Conservation (phyloP, 2,888 invertebrate genomes). For the Abrostola triplasia region DNA sequence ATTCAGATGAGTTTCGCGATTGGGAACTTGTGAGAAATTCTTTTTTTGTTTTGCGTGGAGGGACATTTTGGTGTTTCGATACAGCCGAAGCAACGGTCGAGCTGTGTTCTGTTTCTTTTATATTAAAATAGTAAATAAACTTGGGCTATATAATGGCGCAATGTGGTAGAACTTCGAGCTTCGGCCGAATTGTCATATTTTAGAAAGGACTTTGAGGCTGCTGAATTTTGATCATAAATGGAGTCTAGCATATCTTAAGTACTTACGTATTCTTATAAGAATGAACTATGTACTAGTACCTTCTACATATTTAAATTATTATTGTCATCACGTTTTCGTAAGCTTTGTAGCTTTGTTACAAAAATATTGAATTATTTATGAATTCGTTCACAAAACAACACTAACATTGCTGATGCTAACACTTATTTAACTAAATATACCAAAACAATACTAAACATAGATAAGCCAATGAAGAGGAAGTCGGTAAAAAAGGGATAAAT, state of each 20-base stretch:
- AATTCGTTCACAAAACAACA: too few species aligned
- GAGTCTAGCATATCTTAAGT: too few species aligned
- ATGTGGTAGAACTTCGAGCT: neutral
- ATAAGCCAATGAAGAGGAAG: neutral
- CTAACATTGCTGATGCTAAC: too few species aligned
- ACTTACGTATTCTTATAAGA: too few species aligned
- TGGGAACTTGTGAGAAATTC: slow-evolving; percentile 60
- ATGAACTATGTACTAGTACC: too few species aligned
- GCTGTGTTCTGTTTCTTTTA: slow-evolving; percentile 42
- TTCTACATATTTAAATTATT: too few species aligned
- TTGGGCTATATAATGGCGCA: slow-evolving; percentile 5
- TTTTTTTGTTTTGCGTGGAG: slow-evolving; percentile 46
- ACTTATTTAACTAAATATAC: neutral
- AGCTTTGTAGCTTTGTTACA: too few species aligned
- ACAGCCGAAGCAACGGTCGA: slow-evolving; percentile 31
- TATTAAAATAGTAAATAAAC: slow-evolving; percentile 44
- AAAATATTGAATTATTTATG: too few species aligned
- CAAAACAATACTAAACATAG: neutral
- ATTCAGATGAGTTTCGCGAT: slow-evolving; percentile 71
- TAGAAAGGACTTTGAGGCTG: too few species aligned
- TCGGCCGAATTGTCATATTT: too few species aligned
- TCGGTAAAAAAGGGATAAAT: slow-evolving; percentile 22
- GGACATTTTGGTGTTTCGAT: slow-evolving; percentile 52
- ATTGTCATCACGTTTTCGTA: too few species aligned
- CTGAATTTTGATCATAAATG: too few species aligned